Base-by-base conservation (phyloP, 2,797 vertebrate genomes). In the Cossypha dichroa region DNA sequence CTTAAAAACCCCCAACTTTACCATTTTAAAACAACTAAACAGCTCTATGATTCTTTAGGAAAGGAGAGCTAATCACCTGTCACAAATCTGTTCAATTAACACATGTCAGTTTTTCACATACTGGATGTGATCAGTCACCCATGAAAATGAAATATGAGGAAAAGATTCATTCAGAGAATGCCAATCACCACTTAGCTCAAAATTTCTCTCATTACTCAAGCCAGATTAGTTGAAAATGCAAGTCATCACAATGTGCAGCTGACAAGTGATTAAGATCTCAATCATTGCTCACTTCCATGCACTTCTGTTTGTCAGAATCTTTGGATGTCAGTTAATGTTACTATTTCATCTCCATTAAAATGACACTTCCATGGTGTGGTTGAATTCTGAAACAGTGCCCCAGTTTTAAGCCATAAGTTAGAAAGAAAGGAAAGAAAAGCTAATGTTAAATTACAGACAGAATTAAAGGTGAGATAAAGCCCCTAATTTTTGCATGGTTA, bases 231-330 rank as follows among this genome's bases (percentile, higher is more conserved):
- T 88, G 80, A 95, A 97, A 96, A 94, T 93, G 78, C 85, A 96
- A 97, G 95, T 97, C 87, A 86, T 88, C 91, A 95, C 90, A 97
- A 93, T 72, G 48, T 67, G 68, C 89, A 95, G 59, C 73, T 88
- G 96, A 96, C 62, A 94, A 90, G 95, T 84, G 81, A 96, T 97
- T 97, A 96, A 96, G 89, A 93, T 96, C 92, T 96, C 89, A 96
- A 96, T 96, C 84, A 94, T 69, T 94, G 88, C 85, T 92, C 85
- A 41, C 69, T 90, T 72, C 34, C 49, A n/a, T 93, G 80, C 83
- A 84, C 59, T 90, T 95, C 66, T 94, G 81, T 97, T 96, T 94
- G 95, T 93, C 94, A 96, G 93, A 92, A 85, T 67, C 78, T 86
- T 95, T 93, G 82, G 51, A 88, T 97, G 95, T 95, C 89, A 94